phyloP scores from a whole-genome alignment of 2,113 vertebrate genomes.

The Salvelinus sp. region DNA sequence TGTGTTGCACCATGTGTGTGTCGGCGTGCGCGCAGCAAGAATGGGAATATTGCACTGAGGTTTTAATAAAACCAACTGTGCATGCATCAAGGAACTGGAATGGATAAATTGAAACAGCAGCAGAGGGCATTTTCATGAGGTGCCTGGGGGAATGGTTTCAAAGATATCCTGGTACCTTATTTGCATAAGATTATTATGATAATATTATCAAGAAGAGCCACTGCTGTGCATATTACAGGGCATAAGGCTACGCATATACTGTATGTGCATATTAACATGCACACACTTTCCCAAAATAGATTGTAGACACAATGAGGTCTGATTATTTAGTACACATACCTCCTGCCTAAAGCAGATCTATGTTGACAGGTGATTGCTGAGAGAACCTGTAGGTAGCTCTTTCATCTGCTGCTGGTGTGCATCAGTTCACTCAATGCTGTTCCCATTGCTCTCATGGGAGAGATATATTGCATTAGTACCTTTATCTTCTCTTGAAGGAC shows the following conservation, averaged over 20 bases:
- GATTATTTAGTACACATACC: too few relatives aligned
- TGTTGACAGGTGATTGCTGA: too few relatives aligned
- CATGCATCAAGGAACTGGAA: not conserved
- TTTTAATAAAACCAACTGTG: not conserved
- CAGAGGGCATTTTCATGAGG: not conserved
- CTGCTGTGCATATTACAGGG: not conserved
- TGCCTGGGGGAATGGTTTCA: not conserved
- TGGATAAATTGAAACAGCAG: not conserved
- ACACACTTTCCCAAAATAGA: too few relatives aligned
- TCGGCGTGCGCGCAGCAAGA: not conserved
- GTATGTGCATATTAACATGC: too few relatives aligned
- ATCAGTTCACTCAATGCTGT: too few relatives aligned
- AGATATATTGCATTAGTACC: slow-evolving; percentile 40
- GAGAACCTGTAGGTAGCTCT: too few relatives aligned
- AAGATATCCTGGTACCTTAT: not conserved
- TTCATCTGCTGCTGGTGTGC: too few relatives aligned
- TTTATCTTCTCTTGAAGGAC: slow-evolving; percentile 46
- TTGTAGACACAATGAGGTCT: too few relatives aligned
- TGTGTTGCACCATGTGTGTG: too few relatives aligned
- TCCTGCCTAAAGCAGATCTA: too few relatives aligned
- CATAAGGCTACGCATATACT: not conserved
- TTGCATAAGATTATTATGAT: not conserved
- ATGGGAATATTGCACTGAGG: not conserved
- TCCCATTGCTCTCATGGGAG: too few relatives aligned
- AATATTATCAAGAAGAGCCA: not conserved